A percentile compares a stretch with the other conserved stretches of the same genome.
Evolutionary conservation across 2,888 invertebrate species (phyloP).

Genomic region (Phanerotoma sp.): DNA sequence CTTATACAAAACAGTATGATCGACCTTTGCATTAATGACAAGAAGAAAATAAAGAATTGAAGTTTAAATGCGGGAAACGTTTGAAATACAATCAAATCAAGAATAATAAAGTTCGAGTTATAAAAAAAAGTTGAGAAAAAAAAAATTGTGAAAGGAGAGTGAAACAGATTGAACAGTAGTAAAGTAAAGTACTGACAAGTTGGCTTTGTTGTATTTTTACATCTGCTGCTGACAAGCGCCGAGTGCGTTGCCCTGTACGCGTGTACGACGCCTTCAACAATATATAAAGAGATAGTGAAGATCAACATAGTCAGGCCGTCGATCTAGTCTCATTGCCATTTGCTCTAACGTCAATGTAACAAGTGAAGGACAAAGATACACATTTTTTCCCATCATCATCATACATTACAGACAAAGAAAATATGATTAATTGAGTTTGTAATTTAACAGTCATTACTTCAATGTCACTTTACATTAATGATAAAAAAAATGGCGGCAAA

Average conservation of each 20-base stretch:
- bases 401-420: background rate
- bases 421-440: background rate
- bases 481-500: too few relatives aligned
- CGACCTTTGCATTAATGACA: too few relatives aligned
- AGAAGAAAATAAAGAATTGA: too few relatives aligned
- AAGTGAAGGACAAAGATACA: background rate
- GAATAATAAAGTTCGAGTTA: too few relatives aligned
- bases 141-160: too few relatives aligned
- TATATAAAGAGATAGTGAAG: slow-evolving; percentile 31
- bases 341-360: slow-evolving; percentile 1
- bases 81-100: too few relatives aligned
- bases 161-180: too few relatives aligned
- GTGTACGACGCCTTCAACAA: slow-evolving; percentile 32
- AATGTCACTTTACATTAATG: too few relatives aligned
- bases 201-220: slow-evolving; percentile 39
- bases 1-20: too few relatives aligned
- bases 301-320: slow-evolving; percentile 24
- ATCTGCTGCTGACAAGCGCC: slow-evolving; percentile 42
- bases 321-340: slow-evolving; percentile 33
- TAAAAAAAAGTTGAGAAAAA: too few relatives aligned
- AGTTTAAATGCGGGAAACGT: too few relatives aligned
- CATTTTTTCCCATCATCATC: background rate
- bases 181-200: too few relatives aligned
- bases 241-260: slow-evolving; percentile 35
- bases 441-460: background rate